Conservation (phyloP, 2,888 invertebrate genomes). For the Andrena camellia region DNA sequence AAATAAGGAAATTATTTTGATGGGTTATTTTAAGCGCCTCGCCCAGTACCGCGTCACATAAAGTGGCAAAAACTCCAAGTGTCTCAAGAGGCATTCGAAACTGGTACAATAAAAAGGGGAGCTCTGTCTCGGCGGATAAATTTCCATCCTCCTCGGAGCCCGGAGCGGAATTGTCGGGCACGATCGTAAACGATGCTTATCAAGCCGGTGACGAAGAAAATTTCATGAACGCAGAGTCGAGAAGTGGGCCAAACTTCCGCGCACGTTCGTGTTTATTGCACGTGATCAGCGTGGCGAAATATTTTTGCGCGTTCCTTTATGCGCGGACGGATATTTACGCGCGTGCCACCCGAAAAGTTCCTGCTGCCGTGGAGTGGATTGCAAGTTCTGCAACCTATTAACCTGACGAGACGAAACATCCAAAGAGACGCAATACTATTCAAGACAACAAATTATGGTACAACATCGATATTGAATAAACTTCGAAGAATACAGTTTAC, state of each 20-base stretch:
- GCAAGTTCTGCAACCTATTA: background rate
- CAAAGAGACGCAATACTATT: too few species aligned
- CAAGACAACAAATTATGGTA: too few species aligned
- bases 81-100: background rate
- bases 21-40: background rate
- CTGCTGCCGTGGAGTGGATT: conserved; percentile 3
- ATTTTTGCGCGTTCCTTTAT: conserved; percentile 36
- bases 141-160: background rate
- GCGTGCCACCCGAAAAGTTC: conserved; percentile 23
- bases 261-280: conserved; percentile 57
- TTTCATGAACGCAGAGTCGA: conserved; percentile 42
- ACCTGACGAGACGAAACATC: background rate
- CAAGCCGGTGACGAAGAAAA: conserved; percentile 27
- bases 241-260: conserved; percentile 68
- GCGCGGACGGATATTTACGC: conserved; percentile 2
- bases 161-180: background rate
- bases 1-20: background rate
- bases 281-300: conserved; percentile 56
- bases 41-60: background rate
- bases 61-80: conserved; percentile 1
- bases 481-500: too few species aligned
- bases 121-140: background rate
- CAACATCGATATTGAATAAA: too few species aligned
- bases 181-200: conserved; percentile 28
- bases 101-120: conserved; percentile 13